These are phyloP conservation scores for Lytechinus variegatus DNA, from an alignment of 35 echinoderm and acorn worm species.

Conservation along the genomic window DNA sequence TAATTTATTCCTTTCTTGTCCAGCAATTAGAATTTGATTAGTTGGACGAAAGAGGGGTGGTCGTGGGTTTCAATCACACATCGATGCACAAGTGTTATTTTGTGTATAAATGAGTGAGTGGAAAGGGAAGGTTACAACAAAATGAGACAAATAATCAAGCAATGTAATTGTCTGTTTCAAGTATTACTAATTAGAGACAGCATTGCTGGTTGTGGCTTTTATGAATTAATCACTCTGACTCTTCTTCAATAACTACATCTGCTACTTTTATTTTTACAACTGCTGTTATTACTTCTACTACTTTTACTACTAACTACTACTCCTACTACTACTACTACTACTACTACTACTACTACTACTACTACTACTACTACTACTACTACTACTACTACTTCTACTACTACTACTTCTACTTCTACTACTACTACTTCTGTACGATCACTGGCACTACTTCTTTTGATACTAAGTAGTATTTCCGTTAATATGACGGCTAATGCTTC, in stretches of 20 bases:
- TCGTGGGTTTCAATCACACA: neutral
- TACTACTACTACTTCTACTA: neutral
- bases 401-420: neutral
- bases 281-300: neutral
- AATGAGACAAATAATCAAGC: neutral
- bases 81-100: neutral
- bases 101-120: neutral
- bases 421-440: neutral
- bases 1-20: neutral
- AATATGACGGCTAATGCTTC: neutral
- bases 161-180: neutral
- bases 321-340: neutral
- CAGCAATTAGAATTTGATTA: neutral
- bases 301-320: neutral
- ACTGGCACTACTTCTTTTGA: neutral
- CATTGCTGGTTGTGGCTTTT: neutral
- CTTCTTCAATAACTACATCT: neutral
- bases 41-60: neutral
- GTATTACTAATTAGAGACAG: neutral
- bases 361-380: too few species aligned
- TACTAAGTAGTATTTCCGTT: neutral
- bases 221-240: neutral
- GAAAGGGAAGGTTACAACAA: neutral
- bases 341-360: too few species aligned
- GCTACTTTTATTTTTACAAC: neutral